A percentile compares a stretch with the other conserved stretches of the same genome.
phyloP scores from a whole-genome alignment of 2,888 invertebrate species.

The Cryptocheilus praepositus region DNA sequence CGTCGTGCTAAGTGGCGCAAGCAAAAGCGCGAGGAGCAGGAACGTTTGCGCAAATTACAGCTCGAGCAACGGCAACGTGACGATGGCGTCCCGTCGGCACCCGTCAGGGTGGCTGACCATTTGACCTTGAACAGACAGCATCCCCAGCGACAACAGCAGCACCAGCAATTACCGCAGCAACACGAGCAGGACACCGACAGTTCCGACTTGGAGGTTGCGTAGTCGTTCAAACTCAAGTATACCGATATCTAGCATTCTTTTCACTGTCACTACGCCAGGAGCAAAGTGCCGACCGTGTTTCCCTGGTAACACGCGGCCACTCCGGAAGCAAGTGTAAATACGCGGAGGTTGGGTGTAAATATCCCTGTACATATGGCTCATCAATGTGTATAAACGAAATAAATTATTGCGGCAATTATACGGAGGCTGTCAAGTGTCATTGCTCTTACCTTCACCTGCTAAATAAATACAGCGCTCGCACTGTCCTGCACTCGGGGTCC shows the following conservation, averaged over 20 bases:
- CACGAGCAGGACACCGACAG: conserved; percentile 77
- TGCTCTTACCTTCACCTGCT: not conserved
- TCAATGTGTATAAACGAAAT: conserved; percentile 69
- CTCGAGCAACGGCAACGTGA: conserved; percentile 80
- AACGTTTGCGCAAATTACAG: conserved; percentile 87
- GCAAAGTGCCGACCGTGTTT: not conserved
- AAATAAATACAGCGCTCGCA: too few species aligned
- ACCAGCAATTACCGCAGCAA: conserved; percentile 12
- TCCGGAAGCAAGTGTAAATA: conserved; percentile 45
- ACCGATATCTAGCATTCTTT: not conserved
- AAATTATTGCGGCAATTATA: conserved; percentile 64
- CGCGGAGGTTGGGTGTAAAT: conserved; percentile 59
- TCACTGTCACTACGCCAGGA: too few species aligned
- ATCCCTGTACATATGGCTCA: conserved; percentile 69
- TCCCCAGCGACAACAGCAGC: conserved; percentile 49
- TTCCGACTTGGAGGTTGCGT: conserved; percentile 89
- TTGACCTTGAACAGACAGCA: conserved; percentile 61
- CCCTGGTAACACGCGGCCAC: conserved; percentile 7
- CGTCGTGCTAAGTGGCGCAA: conserved; percentile 97
- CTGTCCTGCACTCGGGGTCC: too few species aligned
- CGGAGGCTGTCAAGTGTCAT: not conserved
- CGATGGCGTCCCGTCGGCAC: conserved; percentile 64
- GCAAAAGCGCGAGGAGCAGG: conserved; percentile 92
- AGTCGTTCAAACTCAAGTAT: conserved; percentile 58
- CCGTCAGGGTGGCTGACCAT: conserved; percentile 62